phyloP scores from a whole-genome alignment of 1,140 invertebrate genomes.

The Tribolium madens region DNA sequence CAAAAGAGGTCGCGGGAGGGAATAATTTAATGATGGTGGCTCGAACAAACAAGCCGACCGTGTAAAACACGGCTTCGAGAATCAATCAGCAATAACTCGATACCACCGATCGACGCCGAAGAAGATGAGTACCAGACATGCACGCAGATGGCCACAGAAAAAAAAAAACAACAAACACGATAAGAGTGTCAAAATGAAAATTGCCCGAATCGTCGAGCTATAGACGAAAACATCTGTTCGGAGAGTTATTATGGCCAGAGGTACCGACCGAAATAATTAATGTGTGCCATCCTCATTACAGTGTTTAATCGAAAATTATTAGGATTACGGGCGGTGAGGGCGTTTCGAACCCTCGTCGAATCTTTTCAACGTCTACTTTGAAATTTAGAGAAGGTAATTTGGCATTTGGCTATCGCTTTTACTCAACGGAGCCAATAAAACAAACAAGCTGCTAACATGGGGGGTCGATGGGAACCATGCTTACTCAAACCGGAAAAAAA shows the following conservation, averaged over 20 bases:
- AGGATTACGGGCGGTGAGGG: conserved; percentile 14
- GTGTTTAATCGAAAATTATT: conserved; percentile 43
- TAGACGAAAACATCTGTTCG: conserved; percentile 21
- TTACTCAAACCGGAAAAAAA: neutral
- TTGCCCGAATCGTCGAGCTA: neutral
- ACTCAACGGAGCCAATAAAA: neutral
- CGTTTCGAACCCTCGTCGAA: conserved; percentile 14
- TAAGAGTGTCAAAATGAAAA: neutral
- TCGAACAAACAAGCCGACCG: conserved; percentile 55
- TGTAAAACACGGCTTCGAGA: conserved; percentile 55
- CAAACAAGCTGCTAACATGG: conserved; percentile 5
- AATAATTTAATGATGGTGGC: conserved; percentile 57
- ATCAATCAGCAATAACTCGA: conserved; percentile 58
- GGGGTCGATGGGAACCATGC: neutral
- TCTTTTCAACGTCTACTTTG: conserved; percentile 26
- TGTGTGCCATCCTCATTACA: conserved; percentile 41
- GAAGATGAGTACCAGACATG: conserved; percentile 34
- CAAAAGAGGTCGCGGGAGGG: conserved; percentile 53
- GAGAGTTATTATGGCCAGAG: neutral
- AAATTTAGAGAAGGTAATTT: conserved; percentile 14
- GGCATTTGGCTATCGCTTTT: conserved; percentile 17
- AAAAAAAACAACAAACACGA: conserved; percentile 1
- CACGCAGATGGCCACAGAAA: conserved; percentile 21
- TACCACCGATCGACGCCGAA: conserved; percentile 8
- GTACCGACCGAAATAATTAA: conserved; percentile 43